Percentiles rank a stretch among this genome's conserved stretches.
phyloP scores from a whole-genome alignment of 2,888 invertebrate genomes.

The Gastracanthus pulcherrimus region DNA sequence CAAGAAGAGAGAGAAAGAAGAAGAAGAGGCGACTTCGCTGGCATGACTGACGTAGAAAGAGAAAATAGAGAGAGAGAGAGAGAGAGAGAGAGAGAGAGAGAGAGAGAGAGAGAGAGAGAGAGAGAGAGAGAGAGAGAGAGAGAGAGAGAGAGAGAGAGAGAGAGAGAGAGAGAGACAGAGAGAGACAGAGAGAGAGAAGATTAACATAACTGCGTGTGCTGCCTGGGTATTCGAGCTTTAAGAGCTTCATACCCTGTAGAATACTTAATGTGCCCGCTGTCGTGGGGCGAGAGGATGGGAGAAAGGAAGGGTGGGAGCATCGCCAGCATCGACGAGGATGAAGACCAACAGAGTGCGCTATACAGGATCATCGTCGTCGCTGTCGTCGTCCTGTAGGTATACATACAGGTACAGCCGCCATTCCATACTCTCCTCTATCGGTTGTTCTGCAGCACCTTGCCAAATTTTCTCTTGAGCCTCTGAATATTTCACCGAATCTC shows the following conservation, averaged over 20 bases:
- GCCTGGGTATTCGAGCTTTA: conserved; percentile 61
- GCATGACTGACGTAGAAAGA: too few relatives aligned
- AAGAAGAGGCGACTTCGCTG: too few relatives aligned
- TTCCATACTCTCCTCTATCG: not conserved
- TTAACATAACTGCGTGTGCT: conserved; percentile 64
- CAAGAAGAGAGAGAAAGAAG: too few relatives aligned
- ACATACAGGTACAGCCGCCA: not conserved
- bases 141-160: not conserved
- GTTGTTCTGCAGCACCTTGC: conserved; percentile 14
- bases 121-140: not conserved
- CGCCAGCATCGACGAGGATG: too few relatives aligned
- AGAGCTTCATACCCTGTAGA: conserved; percentile 61
- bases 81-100: not conserved
- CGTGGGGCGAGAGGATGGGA: conserved; percentile 30
- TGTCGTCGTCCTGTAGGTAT: not conserved
- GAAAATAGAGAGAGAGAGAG: not conserved
- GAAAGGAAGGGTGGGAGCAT: conserved; percentile 6
- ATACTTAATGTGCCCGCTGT: conserved; percentile 59
- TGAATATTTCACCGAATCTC: conserved; percentile 56
- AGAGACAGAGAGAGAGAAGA: conserved; percentile 24
- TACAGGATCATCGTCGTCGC: not conserved
- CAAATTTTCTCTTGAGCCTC: conserved; percentile 38
- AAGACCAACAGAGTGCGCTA: not conserved
- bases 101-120: not conserved
- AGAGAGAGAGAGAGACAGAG: not conserved